These are phyloP conservation scores for Helicoverpa assulta DNA, from an alignment of 2,888 invertebrate genomes.

Conservation along the genomic window DNA sequence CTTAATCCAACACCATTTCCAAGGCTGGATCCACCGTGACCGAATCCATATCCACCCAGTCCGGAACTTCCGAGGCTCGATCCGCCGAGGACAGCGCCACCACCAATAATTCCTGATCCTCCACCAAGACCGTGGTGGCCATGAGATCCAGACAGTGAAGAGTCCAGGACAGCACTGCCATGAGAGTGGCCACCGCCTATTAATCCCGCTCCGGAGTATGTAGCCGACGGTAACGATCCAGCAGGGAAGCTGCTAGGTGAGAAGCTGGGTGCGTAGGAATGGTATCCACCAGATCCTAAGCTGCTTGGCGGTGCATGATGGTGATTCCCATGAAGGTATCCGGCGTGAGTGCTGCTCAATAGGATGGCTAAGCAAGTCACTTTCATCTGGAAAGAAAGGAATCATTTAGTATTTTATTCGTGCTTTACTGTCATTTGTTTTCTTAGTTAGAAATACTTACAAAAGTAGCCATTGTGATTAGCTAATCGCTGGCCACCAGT, in stretches of 20 bases:
- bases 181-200: conserved; percentile 48
- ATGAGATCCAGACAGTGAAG: conserved; percentile 31
- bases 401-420: conserved; percentile 29
- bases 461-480: conserved; percentile 87
- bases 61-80: conserved; percentile 24
- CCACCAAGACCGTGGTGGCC: conserved; percentile 16
- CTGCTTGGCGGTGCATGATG: conserved; percentile 63
- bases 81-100: conserved; percentile 30
- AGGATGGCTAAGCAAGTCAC: conserved; percentile 84
- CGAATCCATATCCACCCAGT: conserved; percentile 19
- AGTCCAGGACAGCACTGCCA: conserved; percentile 26
- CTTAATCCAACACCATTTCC: conserved; percentile 21
- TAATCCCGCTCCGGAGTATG: conserved; percentile 74
- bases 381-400: conserved; percentile 77
- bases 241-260: conserved; percentile 84
- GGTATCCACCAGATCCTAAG: conserved; percentile 45
- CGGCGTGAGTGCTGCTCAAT: conserved; percentile 81
- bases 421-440: background rate
- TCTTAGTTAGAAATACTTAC: conserved; percentile 75
- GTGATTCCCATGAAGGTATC: conserved; percentile 75
- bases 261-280: conserved; percentile 74
- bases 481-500: conserved; percentile 88
- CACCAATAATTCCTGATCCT: background rate
- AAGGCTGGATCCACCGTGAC: conserved; percentile 17
- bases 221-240: conserved; percentile 84